These are phyloP conservation scores for Lethenteron reissneri DNA, from an alignment of 2,113 vertebrate genomes.

Conservation along the genomic window DNA sequence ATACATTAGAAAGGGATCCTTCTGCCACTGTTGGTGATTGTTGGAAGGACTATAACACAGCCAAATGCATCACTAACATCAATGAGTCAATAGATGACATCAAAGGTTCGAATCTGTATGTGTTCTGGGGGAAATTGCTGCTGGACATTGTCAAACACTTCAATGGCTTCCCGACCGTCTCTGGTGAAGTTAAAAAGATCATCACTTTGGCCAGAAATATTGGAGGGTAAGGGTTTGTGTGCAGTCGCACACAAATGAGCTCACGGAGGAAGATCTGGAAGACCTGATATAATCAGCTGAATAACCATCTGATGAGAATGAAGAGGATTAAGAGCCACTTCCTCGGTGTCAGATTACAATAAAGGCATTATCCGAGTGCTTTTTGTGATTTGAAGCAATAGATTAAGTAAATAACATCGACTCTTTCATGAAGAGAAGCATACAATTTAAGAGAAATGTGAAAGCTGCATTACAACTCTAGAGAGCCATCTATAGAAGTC, in stretches of 20 bases:
- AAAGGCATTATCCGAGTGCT: not conserved
- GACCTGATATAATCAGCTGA: not conserved
- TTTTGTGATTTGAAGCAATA: too few relatives aligned
- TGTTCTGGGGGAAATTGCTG: not conserved
- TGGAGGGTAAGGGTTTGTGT: not conserved
- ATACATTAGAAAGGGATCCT: not conserved
- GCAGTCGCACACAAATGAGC: not conserved
- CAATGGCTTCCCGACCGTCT: not conserved
- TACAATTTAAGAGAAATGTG: not conserved
- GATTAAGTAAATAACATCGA: not conserved
- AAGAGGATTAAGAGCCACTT: not conserved
- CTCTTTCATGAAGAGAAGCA: not conserved
- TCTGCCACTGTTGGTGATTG: slow-evolving; percentile 2
- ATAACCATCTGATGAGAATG: too few relatives aligned
- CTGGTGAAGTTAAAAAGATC: not conserved
- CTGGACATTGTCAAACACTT: slow-evolving; percentile 1
- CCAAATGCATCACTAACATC: not conserved
- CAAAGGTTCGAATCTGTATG: not conserved
- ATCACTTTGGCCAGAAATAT: not conserved
- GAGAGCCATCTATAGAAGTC: not conserved
- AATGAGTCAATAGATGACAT: not conserved
- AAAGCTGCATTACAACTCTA: not conserved
- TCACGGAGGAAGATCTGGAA: not conserved
- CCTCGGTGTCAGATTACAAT: not conserved
- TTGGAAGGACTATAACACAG: slow-evolving; percentile 1